Evolutionary conservation across 2,888 invertebrate genomes (phyloP).

Genomic region (Agrochola litura): DNA sequence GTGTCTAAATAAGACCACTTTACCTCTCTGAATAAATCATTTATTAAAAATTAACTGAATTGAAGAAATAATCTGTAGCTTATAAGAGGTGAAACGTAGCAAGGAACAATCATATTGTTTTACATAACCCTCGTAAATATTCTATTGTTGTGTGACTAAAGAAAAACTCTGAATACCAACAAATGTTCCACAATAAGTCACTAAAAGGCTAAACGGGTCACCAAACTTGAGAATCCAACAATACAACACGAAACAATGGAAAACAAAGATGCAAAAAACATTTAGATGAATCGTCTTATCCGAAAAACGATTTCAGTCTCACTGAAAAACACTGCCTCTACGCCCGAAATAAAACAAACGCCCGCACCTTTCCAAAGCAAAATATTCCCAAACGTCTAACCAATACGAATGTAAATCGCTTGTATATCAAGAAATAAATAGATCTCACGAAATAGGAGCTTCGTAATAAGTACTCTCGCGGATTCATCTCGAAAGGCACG

Average conservation of each 20-base stretch:
- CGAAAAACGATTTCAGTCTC: slow-evolving; percentile 76
- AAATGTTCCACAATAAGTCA: slow-evolving; percentile 56
- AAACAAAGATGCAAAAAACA: slow-evolving; percentile 73
- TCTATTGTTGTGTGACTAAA: slow-evolving; percentile 33
- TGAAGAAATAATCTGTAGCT: slow-evolving; percentile 15
- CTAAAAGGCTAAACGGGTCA: slow-evolving; percentile 54
- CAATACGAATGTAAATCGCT: slow-evolving; percentile 73
- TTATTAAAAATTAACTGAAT: slow-evolving; percentile 10
- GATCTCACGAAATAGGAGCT: slow-evolving; percentile 65
- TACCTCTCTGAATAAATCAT: slow-evolving; percentile 21
- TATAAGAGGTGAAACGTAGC: slow-evolving; percentile 26
- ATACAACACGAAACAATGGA: slow-evolving; percentile 65
- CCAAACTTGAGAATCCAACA: slow-evolving; percentile 53
- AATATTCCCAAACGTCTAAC: slow-evolving; percentile 66
- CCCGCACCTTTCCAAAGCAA: slow-evolving; percentile 58
- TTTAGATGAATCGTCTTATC: slow-evolving; percentile 75
- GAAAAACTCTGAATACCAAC: slow-evolving; percentile 33
- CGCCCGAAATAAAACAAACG: slow-evolving; percentile 61
- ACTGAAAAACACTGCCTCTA: slow-evolving; percentile 61
- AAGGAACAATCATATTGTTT: slow-evolving; percentile 49
- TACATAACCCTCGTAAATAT: slow-evolving; percentile 46
- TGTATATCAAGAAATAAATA: slow-evolving; percentile 54
- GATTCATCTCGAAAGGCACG: slow-evolving; percentile 70
- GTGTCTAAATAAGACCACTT: background rate
- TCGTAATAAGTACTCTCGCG: slow-evolving; percentile 74